A percentile compares a stretch with the other conserved stretches of the same genome.
phyloP scores from a whole-genome alignment of 2,797 vertebrate genomes.

The Moxostoma hubbsi region DNA sequence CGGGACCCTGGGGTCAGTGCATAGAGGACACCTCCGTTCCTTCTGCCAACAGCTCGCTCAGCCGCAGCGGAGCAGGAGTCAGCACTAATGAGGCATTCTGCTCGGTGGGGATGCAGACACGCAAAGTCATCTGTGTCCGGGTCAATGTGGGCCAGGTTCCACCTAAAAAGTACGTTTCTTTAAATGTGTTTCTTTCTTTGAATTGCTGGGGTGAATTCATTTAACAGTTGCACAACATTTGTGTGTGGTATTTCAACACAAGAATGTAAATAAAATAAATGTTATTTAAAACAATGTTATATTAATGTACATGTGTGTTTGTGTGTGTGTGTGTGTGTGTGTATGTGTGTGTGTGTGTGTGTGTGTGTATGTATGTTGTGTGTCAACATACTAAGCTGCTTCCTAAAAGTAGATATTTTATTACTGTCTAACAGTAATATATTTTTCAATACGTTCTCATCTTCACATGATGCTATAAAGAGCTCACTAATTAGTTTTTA shows the following conservation, averaged over 20 bases:
- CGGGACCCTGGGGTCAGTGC: constrained; percentile 91
- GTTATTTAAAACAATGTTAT: too few relatives aligned
- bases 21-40: constrained; percentile 91
- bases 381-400: neutral
- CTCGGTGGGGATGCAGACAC: constrained; percentile 92
- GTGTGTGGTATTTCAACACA: too few relatives aligned
- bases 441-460: neutral
- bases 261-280: too few relatives aligned
- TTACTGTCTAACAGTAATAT: too few relatives aligned
- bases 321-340: too few relatives aligned
- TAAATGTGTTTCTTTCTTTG: neutral
- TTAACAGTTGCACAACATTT: too few relatives aligned
- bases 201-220: too few relatives aligned
- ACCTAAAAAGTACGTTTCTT: constrained; percentile 91
- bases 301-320: too few relatives aligned
- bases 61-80: constrained; percentile 75
- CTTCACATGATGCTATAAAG: neutral
- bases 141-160: constrained; percentile 98
- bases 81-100: constrained; percentile 79
- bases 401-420: neutral
- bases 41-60: constrained; percentile 81
- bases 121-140: constrained; percentile 96
- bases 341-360: too few relatives aligned
- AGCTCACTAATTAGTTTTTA: neutral
- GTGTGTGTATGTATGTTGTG: too few relatives aligned